Evolutionary conservation across 2,113 vertebrate species (phyloP).

Genomic region (Syngnathus typhle): DNA sequence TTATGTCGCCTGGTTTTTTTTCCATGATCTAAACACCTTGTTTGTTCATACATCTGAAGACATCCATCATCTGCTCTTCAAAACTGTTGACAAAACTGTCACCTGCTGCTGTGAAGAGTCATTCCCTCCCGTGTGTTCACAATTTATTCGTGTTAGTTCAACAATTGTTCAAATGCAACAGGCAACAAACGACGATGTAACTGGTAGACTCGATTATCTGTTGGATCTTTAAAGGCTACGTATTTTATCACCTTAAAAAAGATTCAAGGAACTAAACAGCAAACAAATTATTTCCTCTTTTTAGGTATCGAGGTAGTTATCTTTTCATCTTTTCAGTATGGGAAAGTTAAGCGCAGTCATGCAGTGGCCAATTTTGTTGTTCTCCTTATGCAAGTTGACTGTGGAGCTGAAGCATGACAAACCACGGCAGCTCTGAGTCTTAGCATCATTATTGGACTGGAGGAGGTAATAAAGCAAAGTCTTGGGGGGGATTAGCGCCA

Average conservation of each 20-base stretch:
- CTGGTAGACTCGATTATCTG: not conserved
- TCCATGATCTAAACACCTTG: not conserved
- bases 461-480: slow-evolving; percentile 68
- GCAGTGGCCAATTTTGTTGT: slow-evolving; percentile 55
- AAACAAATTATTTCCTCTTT: not conserved
- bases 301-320: slow-evolving; percentile 26
- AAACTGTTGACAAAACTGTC: not conserved
- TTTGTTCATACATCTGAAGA: not conserved
- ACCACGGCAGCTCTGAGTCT: slow-evolving; percentile 60
- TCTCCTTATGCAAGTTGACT: slow-evolving; percentile 55
- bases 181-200: not conserved
- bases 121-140: not conserved
- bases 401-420: slow-evolving; percentile 56
- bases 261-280: not conserved
- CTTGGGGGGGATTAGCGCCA: slow-evolving; percentile 64
- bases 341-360: slow-evolving; percentile 57
- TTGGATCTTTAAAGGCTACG: not conserved
- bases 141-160: not conserved
- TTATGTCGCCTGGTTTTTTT: not conserved
- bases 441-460: slow-evolving; percentile 70
- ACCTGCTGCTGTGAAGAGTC: not conserved
- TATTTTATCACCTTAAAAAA: not conserved
- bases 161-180: not conserved
- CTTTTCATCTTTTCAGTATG: slow-evolving; percentile 57
- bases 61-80: not conserved